These are phyloP conservation scores for Cantharis nigra DNA, from an alignment of 2,888 invertebrate species.

Conservation along the genomic window DNA sequence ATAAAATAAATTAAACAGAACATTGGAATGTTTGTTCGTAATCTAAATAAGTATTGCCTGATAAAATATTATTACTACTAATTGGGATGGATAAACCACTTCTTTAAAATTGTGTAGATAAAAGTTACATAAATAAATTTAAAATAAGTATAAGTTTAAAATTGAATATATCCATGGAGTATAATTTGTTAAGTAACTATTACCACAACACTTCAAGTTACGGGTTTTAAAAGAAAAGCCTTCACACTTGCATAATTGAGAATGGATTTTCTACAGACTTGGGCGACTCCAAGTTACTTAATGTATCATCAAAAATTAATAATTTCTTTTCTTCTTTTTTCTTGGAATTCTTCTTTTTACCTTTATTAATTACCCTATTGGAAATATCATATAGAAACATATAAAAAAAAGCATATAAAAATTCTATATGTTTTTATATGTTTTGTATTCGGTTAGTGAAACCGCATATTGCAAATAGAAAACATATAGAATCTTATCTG, in stretches of 20 bases:
- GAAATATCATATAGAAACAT: no score
- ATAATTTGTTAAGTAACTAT: not conserved
- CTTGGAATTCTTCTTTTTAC: slow-evolving; percentile 43
- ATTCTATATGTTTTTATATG: no score
- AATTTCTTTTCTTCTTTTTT: slow-evolving; percentile 57
- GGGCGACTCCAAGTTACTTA: slow-evolving; percentile 46
- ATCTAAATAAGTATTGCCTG: not conserved
- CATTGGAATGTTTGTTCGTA: not conserved
- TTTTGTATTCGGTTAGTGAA: no score
- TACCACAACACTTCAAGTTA: not conserved
- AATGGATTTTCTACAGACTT: slow-evolving; percentile 19
- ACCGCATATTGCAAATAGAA: no score
- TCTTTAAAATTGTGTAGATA: not conserved
- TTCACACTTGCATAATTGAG: slow-evolving; percentile 10
- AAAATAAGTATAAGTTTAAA: not conserved
- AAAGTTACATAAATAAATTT: not conserved
- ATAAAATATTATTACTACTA: not conserved
- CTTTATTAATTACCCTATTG: slow-evolving; percentile 60
- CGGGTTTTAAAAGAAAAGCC: not conserved
- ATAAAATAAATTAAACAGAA: not conserved
- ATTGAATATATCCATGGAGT: not conserved
- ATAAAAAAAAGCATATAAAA: no score
- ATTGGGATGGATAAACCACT: not conserved
- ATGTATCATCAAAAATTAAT: slow-evolving; percentile 53
- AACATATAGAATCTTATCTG: no score